Evolutionary conservation across 2,797 vertebrate genomes (phyloP), one percentile per base, ranked within the genome.

Genomic region (Lacerta bilineata): DNA sequence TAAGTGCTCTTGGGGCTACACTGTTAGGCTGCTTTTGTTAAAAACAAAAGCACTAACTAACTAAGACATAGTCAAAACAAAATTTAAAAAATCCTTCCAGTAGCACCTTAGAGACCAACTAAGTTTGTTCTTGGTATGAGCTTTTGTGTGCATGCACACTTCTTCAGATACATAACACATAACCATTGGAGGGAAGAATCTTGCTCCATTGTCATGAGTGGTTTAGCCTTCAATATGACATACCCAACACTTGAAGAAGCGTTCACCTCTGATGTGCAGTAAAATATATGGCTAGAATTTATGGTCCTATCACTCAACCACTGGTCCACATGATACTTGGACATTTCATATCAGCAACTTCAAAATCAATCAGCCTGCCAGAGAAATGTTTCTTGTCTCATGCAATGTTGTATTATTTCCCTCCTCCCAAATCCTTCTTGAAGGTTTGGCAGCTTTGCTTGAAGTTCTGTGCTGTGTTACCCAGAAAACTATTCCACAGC

Each of bases 331-430:
- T 80, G 66, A 80, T 76, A 80, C 68, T 74, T 84, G 68, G 68
- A 80, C 66, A 80, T 46, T 89, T 84, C 75, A 61, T 79, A 84
- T 88, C 75, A 71, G 27, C 59, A 74, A 43, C 82, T 80, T 83
- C 50, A 89, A 64, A 85, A 72, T 85, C 76, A 85, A 80, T 80
- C 83, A 74, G 83, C 11, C 50, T 79, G 76, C 61, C 68, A 74
- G 39, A 85, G 23, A 80, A 85, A 74, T 64, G 41, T 36, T 84
- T 88, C 82, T 69, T 82, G 13, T 88, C 66, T 88, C 36, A 46
- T 61, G 55, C 29, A 61, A 72, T 72, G 46, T 27, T 71, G 36
- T 80, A 72, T 23, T 79, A 79, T 79, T 84, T 79, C 33, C 68
- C 50, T 55, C 77, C 29, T 71, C 46, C 17, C 81, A 69, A 36